A percentile compares a stretch with the other conserved stretches of the same genome.
phyloP scores from a whole-genome alignment of 2,113 vertebrate species.

The Sylvia atricapilla region DNA sequence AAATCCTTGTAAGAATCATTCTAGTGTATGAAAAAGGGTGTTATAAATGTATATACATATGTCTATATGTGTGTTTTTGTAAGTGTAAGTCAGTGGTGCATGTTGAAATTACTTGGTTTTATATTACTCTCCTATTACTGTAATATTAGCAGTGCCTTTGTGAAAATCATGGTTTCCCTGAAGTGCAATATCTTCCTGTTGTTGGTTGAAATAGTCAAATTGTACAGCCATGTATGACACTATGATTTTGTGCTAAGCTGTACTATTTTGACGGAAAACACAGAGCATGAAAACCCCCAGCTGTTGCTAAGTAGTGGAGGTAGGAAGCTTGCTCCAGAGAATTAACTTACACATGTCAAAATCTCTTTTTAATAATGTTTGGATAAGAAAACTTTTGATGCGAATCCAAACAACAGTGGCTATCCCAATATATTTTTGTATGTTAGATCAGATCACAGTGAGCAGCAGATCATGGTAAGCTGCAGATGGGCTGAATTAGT shows the following conservation, averaged over 20 bases:
- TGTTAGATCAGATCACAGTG: not conserved
- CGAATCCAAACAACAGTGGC: not conserved
- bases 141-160: not conserved
- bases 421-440: not conserved
- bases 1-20: not conserved
- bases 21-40: not conserved
- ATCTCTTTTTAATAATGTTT: not conserved
- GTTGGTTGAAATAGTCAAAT: not conserved
- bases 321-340: not conserved
- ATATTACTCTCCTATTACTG: not conserved
- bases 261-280: not conserved
- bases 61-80: accelerated
- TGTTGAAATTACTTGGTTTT: not conserved
- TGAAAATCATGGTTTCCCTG: not conserved
- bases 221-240: not conserved
- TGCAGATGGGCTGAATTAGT: not conserved
- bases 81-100: not conserved
- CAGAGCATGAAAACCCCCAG: not conserved
- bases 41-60: not conserved
- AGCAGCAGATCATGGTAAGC: not conserved
- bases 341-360: not conserved
- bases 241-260: not conserved
- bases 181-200: not conserved
- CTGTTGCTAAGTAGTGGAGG: not conserved
- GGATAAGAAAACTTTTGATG: not conserved